Base-by-base conservation (phyloP, 2,888 invertebrate genomes). In the Eledona agricola region DNA sequence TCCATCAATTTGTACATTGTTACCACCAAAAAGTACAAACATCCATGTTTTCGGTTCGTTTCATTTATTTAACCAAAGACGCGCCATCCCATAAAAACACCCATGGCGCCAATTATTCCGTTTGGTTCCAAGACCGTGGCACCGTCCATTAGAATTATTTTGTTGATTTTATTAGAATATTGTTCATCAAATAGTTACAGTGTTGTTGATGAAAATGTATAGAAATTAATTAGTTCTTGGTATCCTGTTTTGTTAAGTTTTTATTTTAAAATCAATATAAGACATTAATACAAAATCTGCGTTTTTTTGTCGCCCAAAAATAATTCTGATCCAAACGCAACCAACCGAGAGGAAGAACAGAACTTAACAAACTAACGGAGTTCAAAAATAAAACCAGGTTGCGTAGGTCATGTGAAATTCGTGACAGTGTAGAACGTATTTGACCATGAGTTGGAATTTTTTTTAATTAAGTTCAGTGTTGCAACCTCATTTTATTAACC, bases 241-340 rank as follows among this genome's bases (percentile, higher is more conserved):
- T 25, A 32, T 32, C 4, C 13, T 23, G 25, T 53, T 35, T 42
- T 50, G 53, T 53, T 53, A 53, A 53, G 53, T 53, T 53, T 53
- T 40, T 11, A 23, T 46, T 53, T 42, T 29, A 19, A 37, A 34
- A 15, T 53, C 53, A 53, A 47, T 53, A 53, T 47, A 53, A 40
- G 34, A 12, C 42, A 37, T 11, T 50, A 25, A 43, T 34, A 51
- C 7, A 31, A 34, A 35, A 11, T 11, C 12, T 6, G 4, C 20
- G 5, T 31, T 46, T 38, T 29, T 22, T 37, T 29, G n/a, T n/a
- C n/a, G n/a, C n/a, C n/a, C n/a, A n/a, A n/a, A n/a, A n/a, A n/a
- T n/a, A n/a, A n/a, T n/a, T n/a, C n/a, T n/a, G n/a, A n/a, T n/a
- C n/a, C n/a, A n/a, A n/a, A n/a, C n/a, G n/a, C n/a, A n/a, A n/a